Conservation (phyloP, 2,113 vertebrate species). For the rat (Rattus norvegicus) region DNA sequence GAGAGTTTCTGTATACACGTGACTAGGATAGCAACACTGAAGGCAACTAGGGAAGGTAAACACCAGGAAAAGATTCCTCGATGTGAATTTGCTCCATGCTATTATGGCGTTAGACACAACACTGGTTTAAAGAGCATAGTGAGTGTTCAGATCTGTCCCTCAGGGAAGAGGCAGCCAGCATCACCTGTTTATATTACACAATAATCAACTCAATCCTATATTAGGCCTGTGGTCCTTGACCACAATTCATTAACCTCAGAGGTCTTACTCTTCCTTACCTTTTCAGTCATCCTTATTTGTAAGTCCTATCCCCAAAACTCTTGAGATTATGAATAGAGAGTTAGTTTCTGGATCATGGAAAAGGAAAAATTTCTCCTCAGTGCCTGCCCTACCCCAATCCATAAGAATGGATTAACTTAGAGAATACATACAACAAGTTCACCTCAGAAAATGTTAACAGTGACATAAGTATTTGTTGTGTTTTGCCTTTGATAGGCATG, state of each 20-base stretch:
- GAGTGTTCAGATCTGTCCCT: background rate
- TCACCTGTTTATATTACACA: background rate
- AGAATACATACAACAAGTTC: background rate
- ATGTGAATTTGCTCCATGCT: conserved; percentile 13
- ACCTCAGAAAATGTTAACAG: conserved; percentile 4
- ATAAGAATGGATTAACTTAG: background rate
- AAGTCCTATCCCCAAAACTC: background rate
- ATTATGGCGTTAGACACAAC: background rate
- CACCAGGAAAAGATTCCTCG: background rate
- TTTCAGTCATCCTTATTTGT: background rate
- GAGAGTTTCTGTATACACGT: conserved; percentile 17
- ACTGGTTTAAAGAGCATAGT: background rate
- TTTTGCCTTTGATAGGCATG: conserved; percentile 40
- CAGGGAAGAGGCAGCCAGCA: background rate
- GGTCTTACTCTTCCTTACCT: background rate
- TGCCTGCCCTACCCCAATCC: background rate
- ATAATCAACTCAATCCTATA: background rate
- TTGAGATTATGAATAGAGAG: conserved; percentile 1
- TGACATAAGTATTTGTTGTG: background rate
- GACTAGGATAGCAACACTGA: conserved; percentile 56
- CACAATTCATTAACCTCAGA: conserved; percentile 12
- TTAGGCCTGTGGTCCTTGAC: background rate
- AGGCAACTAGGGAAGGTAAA: conserved; percentile 13
- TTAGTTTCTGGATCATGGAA: background rate
- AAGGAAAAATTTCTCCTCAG: background rate